These are phyloP conservation scores for Prunella fulvescens DNA, from an alignment of 2,113 vertebrate species.

Conservation along the genomic window DNA sequence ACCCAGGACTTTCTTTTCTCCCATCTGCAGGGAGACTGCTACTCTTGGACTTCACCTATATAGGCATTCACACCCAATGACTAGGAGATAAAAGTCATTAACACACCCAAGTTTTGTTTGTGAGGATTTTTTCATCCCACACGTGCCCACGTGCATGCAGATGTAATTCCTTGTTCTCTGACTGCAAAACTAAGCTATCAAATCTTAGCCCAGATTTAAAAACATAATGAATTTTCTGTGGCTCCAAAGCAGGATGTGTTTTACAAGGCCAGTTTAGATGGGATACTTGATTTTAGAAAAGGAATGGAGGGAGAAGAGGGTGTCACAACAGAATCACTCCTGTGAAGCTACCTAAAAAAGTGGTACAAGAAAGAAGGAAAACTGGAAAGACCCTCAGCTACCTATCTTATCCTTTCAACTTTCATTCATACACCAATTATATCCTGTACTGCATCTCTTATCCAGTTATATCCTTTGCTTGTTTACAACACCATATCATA, in stretches of 20 bases:
- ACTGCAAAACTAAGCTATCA: not conserved
- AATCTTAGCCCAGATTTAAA: not conserved
- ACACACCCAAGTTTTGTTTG: not conserved
- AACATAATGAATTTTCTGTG: not conserved
- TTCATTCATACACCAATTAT: not conserved
- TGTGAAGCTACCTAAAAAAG: not conserved
- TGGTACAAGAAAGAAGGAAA: not conserved
- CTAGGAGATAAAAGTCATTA: not conserved
- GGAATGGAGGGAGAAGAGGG: not conserved
- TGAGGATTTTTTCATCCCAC: not conserved
- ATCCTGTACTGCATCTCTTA: not conserved
- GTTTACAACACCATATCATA: not conserved
- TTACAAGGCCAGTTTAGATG: not conserved
- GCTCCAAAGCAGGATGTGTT: not conserved
- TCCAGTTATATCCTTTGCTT: not conserved
- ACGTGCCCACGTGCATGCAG: not conserved
- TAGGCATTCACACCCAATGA: fast-evolving
- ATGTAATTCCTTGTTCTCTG: not conserved
- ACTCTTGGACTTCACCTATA: not conserved
- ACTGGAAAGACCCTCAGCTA: not conserved
- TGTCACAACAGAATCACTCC: not conserved
- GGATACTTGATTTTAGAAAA: not conserved
- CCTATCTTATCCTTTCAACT: not conserved
- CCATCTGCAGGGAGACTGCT: not conserved
- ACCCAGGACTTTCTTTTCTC: not conserved